Conservation (phyloP, 2,888 invertebrate genomes). For the Ctenicera cuprea region DNA sequence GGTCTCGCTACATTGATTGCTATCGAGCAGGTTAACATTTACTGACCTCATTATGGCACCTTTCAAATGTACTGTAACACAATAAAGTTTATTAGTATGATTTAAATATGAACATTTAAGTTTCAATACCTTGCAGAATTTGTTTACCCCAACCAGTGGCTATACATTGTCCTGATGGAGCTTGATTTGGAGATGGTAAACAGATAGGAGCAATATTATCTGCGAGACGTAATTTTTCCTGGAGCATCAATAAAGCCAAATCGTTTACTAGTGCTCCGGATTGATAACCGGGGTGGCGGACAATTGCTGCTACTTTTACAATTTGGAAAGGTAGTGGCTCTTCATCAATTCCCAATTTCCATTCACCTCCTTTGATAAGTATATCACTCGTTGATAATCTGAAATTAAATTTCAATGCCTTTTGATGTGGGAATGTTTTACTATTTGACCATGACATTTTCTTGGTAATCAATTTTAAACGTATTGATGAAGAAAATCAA, state of each 20-base stretch:
- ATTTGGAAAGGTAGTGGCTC: constrained; percentile 89
- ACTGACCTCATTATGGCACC: constrained; percentile 86
- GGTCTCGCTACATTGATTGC: constrained; percentile 78
- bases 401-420: too few species aligned
- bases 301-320: constrained; percentile 81
- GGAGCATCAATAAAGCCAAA: constrained; percentile 82
- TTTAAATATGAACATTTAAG: not conserved
- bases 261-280: constrained; percentile 79
- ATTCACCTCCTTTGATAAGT: constrained; percentile 87
- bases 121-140: constrained; percentile 81
- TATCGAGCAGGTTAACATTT: constrained; percentile 79
- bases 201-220: constrained; percentile 86
- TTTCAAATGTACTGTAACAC: constrained; percentile 80
- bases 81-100: constrained; percentile 31
- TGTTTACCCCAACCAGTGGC: constrained; percentile 91
- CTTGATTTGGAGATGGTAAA: constrained; percentile 77
- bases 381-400: constrained; percentile 81
- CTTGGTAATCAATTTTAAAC: too few species aligned
- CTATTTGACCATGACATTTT: too few species aligned
- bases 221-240: constrained; percentile 79
- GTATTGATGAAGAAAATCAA: too few species aligned
- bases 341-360: constrained; percentile 87
- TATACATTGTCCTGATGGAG: constrained; percentile 79
- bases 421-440: too few species aligned
- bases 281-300: constrained; percentile 82